Percentiles rank a stretch among this genome's conserved stretches.
These are phyloP conservation scores for Chymomyza fuscimana DNA, from an alignment of 2,888 invertebrate genomes.

Conservation along the genomic window DNA sequence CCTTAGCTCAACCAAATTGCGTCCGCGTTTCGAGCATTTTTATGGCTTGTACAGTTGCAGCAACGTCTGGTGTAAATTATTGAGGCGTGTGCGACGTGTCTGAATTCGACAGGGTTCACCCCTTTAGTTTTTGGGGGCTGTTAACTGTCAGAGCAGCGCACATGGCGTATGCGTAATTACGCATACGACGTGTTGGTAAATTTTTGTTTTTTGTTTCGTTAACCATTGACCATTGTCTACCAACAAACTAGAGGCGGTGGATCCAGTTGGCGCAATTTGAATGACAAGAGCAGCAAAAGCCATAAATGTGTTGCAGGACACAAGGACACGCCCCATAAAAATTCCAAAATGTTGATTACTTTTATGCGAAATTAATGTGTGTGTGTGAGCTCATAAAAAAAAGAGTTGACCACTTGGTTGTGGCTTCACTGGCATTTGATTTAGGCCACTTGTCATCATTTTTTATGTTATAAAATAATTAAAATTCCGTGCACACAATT, in stretches of 20 bases:
- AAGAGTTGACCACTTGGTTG: conserved; percentile 19
- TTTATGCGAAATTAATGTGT: conserved; percentile 63
- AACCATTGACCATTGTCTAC: conserved; percentile 35
- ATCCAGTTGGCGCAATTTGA: conserved; percentile 11
- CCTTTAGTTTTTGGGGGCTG: conserved; percentile 24
- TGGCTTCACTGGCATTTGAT: background rate
- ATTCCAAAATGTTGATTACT: conserved; percentile 60
- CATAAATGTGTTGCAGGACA: background rate
- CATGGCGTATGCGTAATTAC: conserved; percentile 52
- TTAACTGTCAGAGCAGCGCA: conserved; percentile 14
- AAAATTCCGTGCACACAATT: conserved; percentile 3
- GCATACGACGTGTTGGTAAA: conserved; percentile 44
- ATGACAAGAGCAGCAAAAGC: conserved; percentile 19
- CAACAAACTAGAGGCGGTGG: background rate
- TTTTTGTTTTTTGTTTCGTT: background rate
- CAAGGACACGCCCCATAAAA: conserved; percentile 49
- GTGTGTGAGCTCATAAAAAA: conserved; percentile 55
- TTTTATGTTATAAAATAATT: conserved; percentile 3
- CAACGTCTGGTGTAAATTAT: conserved; percentile 53
- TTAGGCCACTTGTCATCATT: conserved; percentile 5
- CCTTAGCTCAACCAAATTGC: background rate
- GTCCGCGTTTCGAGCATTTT: conserved; percentile 22
- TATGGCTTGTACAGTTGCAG: conserved; percentile 47
- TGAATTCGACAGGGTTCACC: conserved; percentile 39
- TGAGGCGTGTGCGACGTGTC: conserved; percentile 43